Percentiles rank a stretch among this genome's conserved stretches.
Evolutionary conservation across 2,888 invertebrate genomes (phyloP).

Genomic region (Brenthis ino): DNA sequence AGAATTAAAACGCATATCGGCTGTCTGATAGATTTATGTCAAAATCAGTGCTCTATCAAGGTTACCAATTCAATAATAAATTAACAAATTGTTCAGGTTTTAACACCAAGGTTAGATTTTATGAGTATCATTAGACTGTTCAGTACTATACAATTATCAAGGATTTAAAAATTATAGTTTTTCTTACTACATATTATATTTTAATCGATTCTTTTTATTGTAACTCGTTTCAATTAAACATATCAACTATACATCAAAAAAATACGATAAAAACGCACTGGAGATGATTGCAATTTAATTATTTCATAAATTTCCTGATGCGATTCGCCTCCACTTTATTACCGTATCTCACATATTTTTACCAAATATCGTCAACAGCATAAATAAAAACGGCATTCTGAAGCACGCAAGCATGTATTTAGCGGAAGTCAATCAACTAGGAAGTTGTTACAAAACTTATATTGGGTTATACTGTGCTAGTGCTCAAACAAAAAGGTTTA

Average conservation of each 20-base stretch:
- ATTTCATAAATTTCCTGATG: conserved; percentile 1
- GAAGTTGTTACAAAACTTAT: conserved; percentile 41
- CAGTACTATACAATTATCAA: too few species aligned
- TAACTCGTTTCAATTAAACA: too few species aligned
- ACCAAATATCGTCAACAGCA: conserved; percentile 8
- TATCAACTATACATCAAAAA: too few species aligned
- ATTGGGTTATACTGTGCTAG: conserved; percentile 28
- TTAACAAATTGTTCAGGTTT: conserved; percentile 10
- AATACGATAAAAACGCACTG: too few species aligned
- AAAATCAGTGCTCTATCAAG: conserved; percentile 39
- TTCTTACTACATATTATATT: too few species aligned
- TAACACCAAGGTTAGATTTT: conserved; percentile 17
- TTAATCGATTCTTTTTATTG: too few species aligned
- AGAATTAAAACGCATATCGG: conserved; percentile 47
- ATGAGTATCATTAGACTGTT: background rate
- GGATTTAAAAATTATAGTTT: too few species aligned
- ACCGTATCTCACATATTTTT: conserved; percentile 11
- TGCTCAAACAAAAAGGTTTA: conserved; percentile 31
- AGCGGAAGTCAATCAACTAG: conserved; percentile 43
- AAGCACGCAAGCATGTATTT: conserved; percentile 14
- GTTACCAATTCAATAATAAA: conserved; percentile 38
- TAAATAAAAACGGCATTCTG: conserved; percentile 6
- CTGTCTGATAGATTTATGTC: conserved; percentile 52
- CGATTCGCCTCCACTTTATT: background rate
- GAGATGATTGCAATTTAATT: background rate